Evolutionary conservation across 2,797 vertebrate genomes (phyloP), one percentile per base, ranked within the genome.

Genomic region (Acanthurus tractus): DNA sequence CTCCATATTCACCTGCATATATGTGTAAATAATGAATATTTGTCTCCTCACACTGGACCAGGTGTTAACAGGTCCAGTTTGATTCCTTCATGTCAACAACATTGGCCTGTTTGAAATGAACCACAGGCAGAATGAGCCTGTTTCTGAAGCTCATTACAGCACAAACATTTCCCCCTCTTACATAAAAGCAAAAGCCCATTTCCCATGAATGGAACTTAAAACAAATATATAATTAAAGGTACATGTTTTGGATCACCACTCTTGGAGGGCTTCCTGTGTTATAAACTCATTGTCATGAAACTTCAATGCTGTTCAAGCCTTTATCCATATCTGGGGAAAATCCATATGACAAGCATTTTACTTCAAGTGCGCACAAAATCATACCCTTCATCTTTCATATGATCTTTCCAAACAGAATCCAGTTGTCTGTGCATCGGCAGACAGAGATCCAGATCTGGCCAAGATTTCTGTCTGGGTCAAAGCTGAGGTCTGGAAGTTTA

Each of bases 61-160:
- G 88, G 86, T 90, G 89, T 85, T 84, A 92, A 91, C 49, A 8
- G 83, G 80, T 59, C 85, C 88, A 86, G 73, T 83, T 90, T 68
- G 83, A 80, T 87, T 91, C 88, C 68, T 71, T 83, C 82, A 78
- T 85, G 83, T 91, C 79, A 85, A 89, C 83, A 81, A 65, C n/a
- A 40, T 82, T 25, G 23, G 74, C 72, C 83, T 67, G 77, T 88
- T 93, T 92, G 89, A 92, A 88, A 87, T 62, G 52, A 90, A 89
- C 88, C 91, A 90, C 83, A 92, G 90, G 90, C 61, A 70, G 82
- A 72, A 76, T 14, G 63, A 74, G 68, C 61, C 64, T 45, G 44
- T 83, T 87, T 63, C 63, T 57, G 46, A 83, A 56, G 61, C 77
- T 85, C 10, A 74, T 83, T 90, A 76, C 66, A 76, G 74, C 49